Conservation (phyloP, 2,888 invertebrate species). For the Clepsis dumicolana region DNA sequence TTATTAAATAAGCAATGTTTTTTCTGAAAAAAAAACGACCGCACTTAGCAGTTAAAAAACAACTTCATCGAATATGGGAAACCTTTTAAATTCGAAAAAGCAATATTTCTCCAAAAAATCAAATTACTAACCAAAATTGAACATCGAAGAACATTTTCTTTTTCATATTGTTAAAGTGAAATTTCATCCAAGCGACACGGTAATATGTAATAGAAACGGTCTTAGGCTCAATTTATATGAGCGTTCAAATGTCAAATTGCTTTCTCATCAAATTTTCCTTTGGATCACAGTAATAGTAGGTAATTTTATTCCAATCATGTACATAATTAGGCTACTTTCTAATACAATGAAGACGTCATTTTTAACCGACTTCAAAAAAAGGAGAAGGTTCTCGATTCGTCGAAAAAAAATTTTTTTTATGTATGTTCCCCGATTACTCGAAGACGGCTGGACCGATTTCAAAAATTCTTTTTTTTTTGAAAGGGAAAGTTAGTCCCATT, state of each 20-base stretch:
- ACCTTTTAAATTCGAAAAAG: neutral
- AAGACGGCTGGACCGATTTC: too few relatives aligned
- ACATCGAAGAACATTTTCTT: neutral
- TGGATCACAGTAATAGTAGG: neutral
- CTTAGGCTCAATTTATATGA: constrained; percentile 1
- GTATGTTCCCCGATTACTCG: too few relatives aligned
- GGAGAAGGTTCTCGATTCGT: too few relatives aligned
- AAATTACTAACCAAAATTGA: constrained; percentile 12
- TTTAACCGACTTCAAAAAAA: too few relatives aligned
- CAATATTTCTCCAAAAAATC: too few relatives aligned
- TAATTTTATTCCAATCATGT: neutral
- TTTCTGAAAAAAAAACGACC: neutral
- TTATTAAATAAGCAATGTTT: too few relatives aligned
- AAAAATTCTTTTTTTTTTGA: too few relatives aligned
- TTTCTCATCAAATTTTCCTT: neutral
- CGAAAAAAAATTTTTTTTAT: too few relatives aligned
- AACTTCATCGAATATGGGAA: neutral
- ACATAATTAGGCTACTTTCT: neutral
- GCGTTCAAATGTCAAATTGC: neutral
- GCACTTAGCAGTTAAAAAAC: neutral
- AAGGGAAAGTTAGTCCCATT: too few relatives aligned
- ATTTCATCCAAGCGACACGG: neutral
- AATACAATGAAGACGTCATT: too few relatives aligned
- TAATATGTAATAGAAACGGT: neutral
- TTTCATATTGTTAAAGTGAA: neutral